Percentiles rank a stretch among this genome's conserved stretches.
Evolutionary conservation across 2,113 vertebrate species (phyloP).

Genomic region (Maylandia zebra): DNA sequence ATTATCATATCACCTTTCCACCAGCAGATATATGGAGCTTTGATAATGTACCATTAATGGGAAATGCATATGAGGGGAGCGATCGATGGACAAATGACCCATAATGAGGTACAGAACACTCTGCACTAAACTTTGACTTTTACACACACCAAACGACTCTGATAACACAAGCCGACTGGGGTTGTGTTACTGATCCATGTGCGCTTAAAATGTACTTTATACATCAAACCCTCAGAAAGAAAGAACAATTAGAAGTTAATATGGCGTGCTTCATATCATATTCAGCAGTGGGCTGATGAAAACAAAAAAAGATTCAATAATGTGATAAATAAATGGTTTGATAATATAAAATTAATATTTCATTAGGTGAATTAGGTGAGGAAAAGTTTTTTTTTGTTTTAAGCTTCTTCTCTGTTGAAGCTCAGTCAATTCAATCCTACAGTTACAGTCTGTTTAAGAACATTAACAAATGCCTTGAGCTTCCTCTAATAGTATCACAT

Average conservation of each 20-base stretch:
- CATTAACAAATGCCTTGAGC: background rate
- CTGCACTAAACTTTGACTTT: background rate
- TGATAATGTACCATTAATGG: conserved; percentile 64
- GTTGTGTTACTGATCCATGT: background rate
- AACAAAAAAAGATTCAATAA: background rate
- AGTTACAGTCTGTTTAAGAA: background rate
- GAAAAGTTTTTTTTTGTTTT: background rate
- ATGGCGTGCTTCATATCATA: background rate
- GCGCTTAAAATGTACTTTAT: background rate
- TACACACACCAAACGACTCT: background rate
- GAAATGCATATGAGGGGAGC: conserved; percentile 42
- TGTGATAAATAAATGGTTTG: background rate
- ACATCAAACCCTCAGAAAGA: background rate
- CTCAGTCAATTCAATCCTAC: background rate
- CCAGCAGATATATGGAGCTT: conserved; percentile 51
- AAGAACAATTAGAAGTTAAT: background rate
- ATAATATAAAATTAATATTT: background rate
- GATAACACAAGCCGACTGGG: background rate
- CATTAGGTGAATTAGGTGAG: background rate
- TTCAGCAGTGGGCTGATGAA: background rate
- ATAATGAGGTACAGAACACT: conserved; percentile 19
- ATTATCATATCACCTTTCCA: conserved; percentile 66
- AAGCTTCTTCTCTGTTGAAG: background rate
- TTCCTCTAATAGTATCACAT: background rate
- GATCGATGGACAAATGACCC: conserved; percentile 56